Evolutionary conservation across 2,888 invertebrate species (phyloP), one percentile per base, ranked within the genome.

Genomic region (Luffia ferchaultella): DNA sequence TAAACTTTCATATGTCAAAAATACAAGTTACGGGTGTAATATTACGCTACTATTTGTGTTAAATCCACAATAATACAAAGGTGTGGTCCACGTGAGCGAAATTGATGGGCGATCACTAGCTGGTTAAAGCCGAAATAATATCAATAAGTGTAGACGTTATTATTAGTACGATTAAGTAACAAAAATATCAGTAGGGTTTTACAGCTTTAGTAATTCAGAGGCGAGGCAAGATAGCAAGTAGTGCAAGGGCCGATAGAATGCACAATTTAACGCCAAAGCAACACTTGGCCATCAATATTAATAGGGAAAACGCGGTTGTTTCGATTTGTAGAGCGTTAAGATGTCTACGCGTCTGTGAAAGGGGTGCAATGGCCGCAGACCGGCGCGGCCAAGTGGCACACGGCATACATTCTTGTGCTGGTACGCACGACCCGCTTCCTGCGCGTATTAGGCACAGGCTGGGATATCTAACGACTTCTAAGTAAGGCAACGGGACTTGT

Each of bases 321-420:
- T 69, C 63, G 68, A 68, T 82, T 79, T 79, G 71, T 82, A 78
- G 82, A 80, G 80, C 82, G 74, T 78, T 73, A 44, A 70, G 75
- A 70, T 60, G 63, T 64, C 67, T 62, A 67, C 75, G n/a, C n/a
- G n/a, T n/a, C n/a, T n/a, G 78, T 73, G 80, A 82, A 79, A 78
- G 75, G 76, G 77, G 82, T 79, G 79, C 78, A 78, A 77, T 65
- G 82, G 73, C 78, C 79, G 43, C 7, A 49, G 49, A 16, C 19
- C 45, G 56, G 55, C 55, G 45, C 45, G 62, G 57, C 68, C n/a
- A 73, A 73, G 73, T 76, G 61, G 76, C 64, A 66, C 76, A 64
- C 62, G 80, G 67, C 79, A 74, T 68, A 76, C 66, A 79, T 82
- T 70, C 79, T 12, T 30, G 30, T 12, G 30, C 30, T 12, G 30